Percentiles rank a stretch among this genome's conserved stretches.
phyloP scores from a whole-genome alignment of 2,888 invertebrate genomes.

The Torymus tubicola region DNA sequence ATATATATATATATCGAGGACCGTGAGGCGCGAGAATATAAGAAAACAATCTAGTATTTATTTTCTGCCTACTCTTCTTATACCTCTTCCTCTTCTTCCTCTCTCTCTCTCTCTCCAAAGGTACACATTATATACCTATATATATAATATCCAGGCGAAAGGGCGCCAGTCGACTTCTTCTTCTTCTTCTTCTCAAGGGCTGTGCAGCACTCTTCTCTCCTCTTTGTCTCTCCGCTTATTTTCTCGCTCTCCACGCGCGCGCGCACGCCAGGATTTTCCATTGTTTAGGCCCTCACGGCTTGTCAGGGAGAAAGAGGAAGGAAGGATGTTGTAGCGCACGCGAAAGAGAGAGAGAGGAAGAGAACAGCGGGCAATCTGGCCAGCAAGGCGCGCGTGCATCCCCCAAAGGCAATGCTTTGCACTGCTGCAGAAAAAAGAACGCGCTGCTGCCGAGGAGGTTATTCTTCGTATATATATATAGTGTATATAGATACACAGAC shows the following conservation, averaged over 20 bases:
- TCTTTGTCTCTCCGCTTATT: conserved; percentile 32
- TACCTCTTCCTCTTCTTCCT: not conserved
- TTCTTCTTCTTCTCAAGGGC: conserved; percentile 34
- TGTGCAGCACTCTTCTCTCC: conserved; percentile 8
- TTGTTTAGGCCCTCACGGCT: conserved; percentile 35
- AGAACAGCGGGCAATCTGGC: conserved; percentile 55
- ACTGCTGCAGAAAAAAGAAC: too few species aligned
- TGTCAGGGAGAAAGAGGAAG: not conserved
- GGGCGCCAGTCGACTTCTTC: conserved; percentile 37
- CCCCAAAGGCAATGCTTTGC: conserved; percentile 31
- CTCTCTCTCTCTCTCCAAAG: not conserved
- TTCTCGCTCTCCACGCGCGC: conserved; percentile 12
- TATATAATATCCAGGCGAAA: conserved; percentile 7
- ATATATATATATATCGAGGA: conserved; percentile 30
- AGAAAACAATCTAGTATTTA: conserved; percentile 40
- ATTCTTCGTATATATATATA: too few species aligned
- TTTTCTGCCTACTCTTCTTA: conserved; percentile 20
- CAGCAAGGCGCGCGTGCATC: conserved; percentile 41
- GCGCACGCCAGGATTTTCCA: conserved; percentile 48
- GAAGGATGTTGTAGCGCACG: conserved; percentile 12
- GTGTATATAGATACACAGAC: too few species aligned
- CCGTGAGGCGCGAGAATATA: conserved; percentile 17
- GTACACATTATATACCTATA: too few species aligned
- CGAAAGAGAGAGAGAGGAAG: conserved; percentile 27
- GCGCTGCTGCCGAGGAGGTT: too few species aligned